A percentile compares a stretch with the other conserved stretches of the same genome.
Conservation (phyloP, 2,888 invertebrate genomes). For the Ectemnius cavifrons region DNA sequence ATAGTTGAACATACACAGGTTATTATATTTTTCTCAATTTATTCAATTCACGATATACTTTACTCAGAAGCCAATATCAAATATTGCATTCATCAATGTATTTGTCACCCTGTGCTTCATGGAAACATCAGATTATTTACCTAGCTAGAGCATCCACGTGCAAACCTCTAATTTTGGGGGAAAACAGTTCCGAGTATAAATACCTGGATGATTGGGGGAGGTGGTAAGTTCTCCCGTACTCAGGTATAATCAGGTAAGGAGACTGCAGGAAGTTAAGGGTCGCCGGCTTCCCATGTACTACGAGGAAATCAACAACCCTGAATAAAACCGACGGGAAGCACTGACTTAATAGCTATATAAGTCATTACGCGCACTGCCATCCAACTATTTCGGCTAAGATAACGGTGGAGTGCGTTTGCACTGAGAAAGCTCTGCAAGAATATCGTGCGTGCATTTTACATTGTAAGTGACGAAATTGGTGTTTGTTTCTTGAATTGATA, state of each 20-base stretch:
- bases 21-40: neutral
- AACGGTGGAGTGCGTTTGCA: conserved; percentile 6
- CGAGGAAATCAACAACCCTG: neutral
- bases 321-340: conserved; percentile 6
- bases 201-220: neutral
- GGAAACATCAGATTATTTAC: too few relatives aligned
- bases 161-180: neutral
- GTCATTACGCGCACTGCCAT: neutral
- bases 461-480: too few relatives aligned
- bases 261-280: too few relatives aligned
- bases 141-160: neutral
- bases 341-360: conserved; percentile 28
- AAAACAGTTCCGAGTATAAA: neutral
- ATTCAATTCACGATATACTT: neutral
- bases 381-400: conserved; percentile 13
- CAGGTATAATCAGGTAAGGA: conserved; percentile 13
- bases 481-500: too few relatives aligned
- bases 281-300: too few relatives aligned
- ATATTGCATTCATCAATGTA: too few relatives aligned
- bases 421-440: too few relatives aligned
- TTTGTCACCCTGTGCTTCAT: too few relatives aligned
- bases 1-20: too few relatives aligned
- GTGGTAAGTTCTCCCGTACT: neutral
- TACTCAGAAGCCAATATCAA: too few relatives aligned
- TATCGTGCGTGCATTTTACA: too few relatives aligned